Evolutionary conservation across 2,113 vertebrate genomes (phyloP).

Genomic region (Phyllostomus discolor): DNA sequence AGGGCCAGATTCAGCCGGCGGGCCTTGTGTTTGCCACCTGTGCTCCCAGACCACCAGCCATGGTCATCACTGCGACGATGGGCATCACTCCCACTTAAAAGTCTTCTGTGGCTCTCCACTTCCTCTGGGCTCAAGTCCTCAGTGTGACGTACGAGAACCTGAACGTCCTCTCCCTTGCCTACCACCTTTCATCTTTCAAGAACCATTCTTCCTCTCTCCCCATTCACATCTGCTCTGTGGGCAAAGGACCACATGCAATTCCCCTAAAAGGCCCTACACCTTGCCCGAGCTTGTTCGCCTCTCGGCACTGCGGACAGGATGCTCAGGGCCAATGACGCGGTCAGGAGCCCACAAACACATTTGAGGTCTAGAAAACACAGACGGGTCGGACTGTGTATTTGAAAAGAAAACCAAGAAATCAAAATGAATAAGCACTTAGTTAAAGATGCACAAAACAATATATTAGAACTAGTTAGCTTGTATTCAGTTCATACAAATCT

Average conservation of each 20-base stretch:
- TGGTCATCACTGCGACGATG: neutral
- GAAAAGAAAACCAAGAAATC: neutral
- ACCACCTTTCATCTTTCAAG: neutral
- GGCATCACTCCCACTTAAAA: neutral
- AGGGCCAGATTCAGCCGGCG: no score
- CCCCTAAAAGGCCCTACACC: neutral
- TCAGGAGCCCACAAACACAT: neutral
- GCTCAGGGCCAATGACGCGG: neutral
- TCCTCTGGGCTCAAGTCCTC: neutral
- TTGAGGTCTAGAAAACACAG: neutral
- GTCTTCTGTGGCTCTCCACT: neutral
- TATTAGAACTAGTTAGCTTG: neutral
- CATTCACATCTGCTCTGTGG: rapidly evolving
- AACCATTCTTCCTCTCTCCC: rapidly evolving
- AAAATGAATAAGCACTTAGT: neutral
- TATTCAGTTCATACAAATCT: neutral
- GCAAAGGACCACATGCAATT: neutral
- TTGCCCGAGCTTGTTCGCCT: neutral
- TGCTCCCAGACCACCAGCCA: neutral
- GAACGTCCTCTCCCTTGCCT: neutral
- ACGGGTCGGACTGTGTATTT: neutral
- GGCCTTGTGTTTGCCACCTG: no score
- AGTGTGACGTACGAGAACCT: neutral
- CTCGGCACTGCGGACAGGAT: neutral
- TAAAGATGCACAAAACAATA: neutral